Base-by-base conservation (phyloP, 2,797 vertebrate genomes). In the Notolabrus celidotus region DNA sequence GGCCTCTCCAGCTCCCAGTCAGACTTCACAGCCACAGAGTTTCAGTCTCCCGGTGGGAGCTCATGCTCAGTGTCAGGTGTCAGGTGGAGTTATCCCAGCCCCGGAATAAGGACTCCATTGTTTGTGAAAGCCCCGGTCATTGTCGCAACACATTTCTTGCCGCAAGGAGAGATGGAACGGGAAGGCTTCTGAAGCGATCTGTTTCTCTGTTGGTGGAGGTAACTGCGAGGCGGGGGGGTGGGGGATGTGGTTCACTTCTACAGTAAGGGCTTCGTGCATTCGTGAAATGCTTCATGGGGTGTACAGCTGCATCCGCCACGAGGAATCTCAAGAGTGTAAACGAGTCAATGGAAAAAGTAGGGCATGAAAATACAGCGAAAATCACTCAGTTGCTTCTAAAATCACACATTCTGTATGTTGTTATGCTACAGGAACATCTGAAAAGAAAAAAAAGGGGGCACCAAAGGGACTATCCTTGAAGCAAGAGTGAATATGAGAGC, bases 41-140 rank as follows among this genome's bases (percentile, higher is more conserved):
- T 77, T 86, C 87, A 72, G 78, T 86, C 79, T 86, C 76, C 80
- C 78, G 23, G 55, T 83, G 77, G 86, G 77, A 81, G 74, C 74
- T 93, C 83, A 89, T 86, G 86, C 86, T 83, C 82, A 42, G 69
- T 92, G 90, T 92, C 92, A 93, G 90, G 87, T 93, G 92, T 92
- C 91, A 91, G 90, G 83, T 86, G 70, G 65, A 84, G 88, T 94
- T 92, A 92, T 71, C 51, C 45, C 2, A 54, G 73, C 56, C 57
- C 55, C 27, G 6, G 77, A 82, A 86, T 86, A 59, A 85, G 67
- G 74, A 79, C 46, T 83, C 81, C 86, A 87, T 90, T 86, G 87
- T 85, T 89, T 87, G 71, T 88, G 90, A 93, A 90, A 87, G 84
- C 79, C 83, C 80, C 46, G 53, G 77, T 89, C 84, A 86, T 88